Conservation (phyloP, 2,888 invertebrate species). For the Trachelus stipa region DNA sequence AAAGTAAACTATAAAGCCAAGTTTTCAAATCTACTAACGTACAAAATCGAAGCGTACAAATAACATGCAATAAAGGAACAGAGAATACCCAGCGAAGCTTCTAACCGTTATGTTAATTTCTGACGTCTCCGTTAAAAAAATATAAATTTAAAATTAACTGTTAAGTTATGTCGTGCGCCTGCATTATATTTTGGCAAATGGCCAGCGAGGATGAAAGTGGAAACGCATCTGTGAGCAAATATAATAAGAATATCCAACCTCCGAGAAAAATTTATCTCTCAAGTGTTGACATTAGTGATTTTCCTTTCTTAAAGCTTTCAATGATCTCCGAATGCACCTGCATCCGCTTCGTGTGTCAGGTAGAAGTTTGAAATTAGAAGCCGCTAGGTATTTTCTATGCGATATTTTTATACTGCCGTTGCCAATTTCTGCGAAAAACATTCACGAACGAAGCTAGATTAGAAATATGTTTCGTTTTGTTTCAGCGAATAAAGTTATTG, state of each 20-base stretch:
- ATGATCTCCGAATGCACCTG: background rate
- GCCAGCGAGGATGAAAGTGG: background rate
- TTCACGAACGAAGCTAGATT: background rate
- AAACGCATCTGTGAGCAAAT: background rate
- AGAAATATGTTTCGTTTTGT: background rate
- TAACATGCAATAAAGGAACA: background rate
- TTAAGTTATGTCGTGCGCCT: background rate
- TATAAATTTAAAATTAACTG: background rate
- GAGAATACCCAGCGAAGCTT: background rate
- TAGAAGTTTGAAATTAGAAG: background rate
- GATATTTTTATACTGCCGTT: background rate
- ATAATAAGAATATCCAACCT: background rate
- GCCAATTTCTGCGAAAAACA: background rate
- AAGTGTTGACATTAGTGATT: background rate
- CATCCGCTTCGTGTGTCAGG: too few species aligned
- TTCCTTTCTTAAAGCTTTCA: background rate
- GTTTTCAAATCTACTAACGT: background rate
- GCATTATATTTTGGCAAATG: background rate
- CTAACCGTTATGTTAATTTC: background rate
- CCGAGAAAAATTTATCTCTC: background rate
- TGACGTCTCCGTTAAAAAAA: too few species aligned
- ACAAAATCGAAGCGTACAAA: background rate
- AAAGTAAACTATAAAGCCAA: background rate
- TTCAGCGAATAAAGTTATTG: background rate
- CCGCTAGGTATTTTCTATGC: background rate